Evolutionary conservation across 2,113 vertebrate species (phyloP), one percentile per base, ranked within the genome.

Genomic region (Oryzias javanicus): DNA sequence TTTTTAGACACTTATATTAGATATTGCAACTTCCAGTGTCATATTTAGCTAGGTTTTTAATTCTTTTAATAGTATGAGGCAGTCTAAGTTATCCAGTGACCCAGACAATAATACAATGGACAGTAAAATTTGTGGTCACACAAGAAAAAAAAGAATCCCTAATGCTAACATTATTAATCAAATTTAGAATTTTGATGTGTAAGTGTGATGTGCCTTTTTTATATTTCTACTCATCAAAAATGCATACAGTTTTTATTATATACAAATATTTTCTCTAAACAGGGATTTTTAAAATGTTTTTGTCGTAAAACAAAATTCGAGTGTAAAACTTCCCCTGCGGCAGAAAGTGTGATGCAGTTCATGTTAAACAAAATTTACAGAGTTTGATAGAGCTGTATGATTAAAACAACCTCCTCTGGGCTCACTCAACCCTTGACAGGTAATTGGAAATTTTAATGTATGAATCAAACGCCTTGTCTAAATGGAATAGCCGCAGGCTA

Each of bases 401-500:
- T 86, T 89, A 89, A 89, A 88, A 83, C 79, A 56, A 66, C 60
- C 68, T 88, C 83, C 84, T 83, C 81, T 70, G 88, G 85, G 85
- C 76, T 60, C 52, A 72, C 74, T 88, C 80, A 82, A 77, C 80
- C 84, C 77, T 80, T 88, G 86, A 89, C 86, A 81, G 82, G 88
- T 88, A 89, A 89, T 88, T 88, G 85, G 86, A 88, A 87, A 84
- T 86, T 87, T 89, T 88, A 80, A 89, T 81, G 79, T 86, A 86
- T 86, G 80, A 87, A 86, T 88, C 83, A 88, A 85, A 86, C 70
- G 71, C 64, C 78, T 76, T 85, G 81, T 84, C 77, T 75, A 89
- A 86, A 84, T 87, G 61, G 85, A 84, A 88, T 86, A 83, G 85
- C 88, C 85, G 29, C 60, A 22, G 82, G 88, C 82, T 74, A 86